Conservation (phyloP, 1,140 invertebrate genomes). For the Rhagoletis zephyria region DNA sequence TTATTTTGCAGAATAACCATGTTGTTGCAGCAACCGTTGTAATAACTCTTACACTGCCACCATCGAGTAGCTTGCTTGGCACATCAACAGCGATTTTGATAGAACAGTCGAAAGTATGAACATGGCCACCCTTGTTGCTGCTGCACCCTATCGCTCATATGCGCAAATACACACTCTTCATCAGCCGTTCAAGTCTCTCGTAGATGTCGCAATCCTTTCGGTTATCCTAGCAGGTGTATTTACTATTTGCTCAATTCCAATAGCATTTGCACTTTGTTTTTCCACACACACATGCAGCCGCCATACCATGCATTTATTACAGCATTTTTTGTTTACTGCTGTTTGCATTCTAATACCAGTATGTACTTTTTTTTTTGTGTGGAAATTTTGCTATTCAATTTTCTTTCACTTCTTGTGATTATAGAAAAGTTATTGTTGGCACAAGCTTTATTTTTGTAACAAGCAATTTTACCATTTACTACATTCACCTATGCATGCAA, state of each 20-base stretch:
- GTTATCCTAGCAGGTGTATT: slow-evolving; percentile 12
- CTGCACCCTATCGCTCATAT: not conserved
- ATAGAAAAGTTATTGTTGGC: not conserved
- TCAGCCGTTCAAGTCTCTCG: not conserved
- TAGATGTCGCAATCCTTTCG: slow-evolving; percentile 9
- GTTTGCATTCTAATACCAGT: not conserved
- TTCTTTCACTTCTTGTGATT: not conserved
- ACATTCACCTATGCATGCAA: not conserved
- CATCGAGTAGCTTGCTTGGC: no score
- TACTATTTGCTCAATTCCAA: not conserved
- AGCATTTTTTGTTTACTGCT: not conserved
- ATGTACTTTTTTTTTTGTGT: not conserved
- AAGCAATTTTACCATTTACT: not conserved
- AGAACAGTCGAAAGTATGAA: no score
- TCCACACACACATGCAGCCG: no score
- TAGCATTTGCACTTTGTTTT: no score
- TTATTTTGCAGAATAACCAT: not conserved
- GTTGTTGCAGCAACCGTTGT: not conserved
- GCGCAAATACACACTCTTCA: not conserved
- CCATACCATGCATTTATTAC: not conserved
- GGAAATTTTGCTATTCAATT: not conserved
- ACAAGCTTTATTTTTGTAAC: not conserved
- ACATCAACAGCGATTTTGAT: no score
- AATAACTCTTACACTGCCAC: not conserved
- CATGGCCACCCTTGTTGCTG: no score